These are phyloP conservation scores for Galerucella pusilla DNA, from an alignment of 2,888 invertebrate species.

Conservation along the genomic window DNA sequence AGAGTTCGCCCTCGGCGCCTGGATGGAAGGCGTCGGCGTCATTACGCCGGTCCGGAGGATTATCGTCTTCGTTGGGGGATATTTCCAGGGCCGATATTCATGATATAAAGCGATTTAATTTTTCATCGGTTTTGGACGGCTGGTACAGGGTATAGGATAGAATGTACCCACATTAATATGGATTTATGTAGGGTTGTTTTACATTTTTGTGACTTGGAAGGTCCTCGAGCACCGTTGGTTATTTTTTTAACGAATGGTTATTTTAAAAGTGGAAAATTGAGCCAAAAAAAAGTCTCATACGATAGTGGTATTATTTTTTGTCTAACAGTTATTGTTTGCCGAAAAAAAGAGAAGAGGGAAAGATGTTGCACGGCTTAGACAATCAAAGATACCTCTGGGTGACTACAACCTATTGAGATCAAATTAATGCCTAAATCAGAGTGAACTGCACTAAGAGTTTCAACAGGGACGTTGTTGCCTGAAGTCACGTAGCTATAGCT, in stretches of 20 bases:
- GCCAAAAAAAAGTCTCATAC: not conserved
- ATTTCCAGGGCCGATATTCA: conserved; percentile 34
- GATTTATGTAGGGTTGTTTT: conserved; percentile 4
- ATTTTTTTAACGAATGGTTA: not conserved
- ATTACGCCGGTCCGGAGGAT: conserved; percentile 64
- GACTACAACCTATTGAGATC: too few relatives aligned
- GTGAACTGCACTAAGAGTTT: too few relatives aligned
- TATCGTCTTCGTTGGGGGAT: conserved; percentile 57
- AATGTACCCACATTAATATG: not conserved
- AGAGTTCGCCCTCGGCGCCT: conserved; percentile 59
- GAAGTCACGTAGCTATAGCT: too few relatives aligned
- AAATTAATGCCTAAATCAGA: too few relatives aligned
- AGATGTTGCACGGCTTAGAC: too few relatives aligned
- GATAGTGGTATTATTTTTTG: too few relatives aligned
- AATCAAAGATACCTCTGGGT: too few relatives aligned
- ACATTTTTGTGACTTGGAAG: not conserved
- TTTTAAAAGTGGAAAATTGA: not conserved
- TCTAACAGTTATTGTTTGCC: too few relatives aligned
- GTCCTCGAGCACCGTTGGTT: not conserved
- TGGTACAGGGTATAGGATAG: not conserved
- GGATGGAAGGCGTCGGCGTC: conserved; percentile 64
- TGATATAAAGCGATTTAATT: conserved; percentile 36
- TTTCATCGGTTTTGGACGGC: conserved; percentile 32
- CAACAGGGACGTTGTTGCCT: too few relatives aligned
- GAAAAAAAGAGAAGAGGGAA: too few relatives aligned